These are phyloP conservation scores for Oreortyx pictus DNA, from an alignment of 2,797 vertebrate species.

Conservation along the genomic window DNA sequence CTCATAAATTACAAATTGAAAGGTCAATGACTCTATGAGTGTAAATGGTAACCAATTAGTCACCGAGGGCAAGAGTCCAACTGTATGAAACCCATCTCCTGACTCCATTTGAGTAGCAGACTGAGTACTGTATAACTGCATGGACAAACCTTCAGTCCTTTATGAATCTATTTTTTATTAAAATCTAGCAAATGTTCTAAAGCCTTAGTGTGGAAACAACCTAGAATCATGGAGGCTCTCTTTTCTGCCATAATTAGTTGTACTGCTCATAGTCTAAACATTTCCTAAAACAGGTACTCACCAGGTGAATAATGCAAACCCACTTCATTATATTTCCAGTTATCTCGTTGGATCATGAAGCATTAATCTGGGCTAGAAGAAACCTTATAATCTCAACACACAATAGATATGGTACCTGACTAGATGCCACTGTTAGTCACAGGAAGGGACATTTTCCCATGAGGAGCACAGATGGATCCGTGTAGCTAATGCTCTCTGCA, in stretches of 20 bases:
- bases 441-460: constrained; percentile 45
- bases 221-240: neutral
- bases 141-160: neutral
- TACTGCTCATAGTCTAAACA: neutral
- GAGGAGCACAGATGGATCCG: neutral
- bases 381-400: neutral
- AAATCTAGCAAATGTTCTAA: constrained; percentile 9
- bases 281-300: neutral
- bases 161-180: constrained; percentile 1
- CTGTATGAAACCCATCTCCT: constrained; percentile 27
- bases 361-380: neutral
- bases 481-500: neutral
- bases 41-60: constrained; percentile 43
- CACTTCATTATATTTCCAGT: neutral
- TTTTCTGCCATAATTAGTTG: neutral
- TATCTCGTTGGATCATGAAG: neutral
- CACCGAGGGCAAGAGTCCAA: constrained; percentile 33
- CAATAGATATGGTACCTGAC: neutral
- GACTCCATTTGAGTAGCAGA: constrained; percentile 1
- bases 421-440: neutral
- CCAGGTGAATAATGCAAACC: neutral
- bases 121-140: neutral
- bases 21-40: constrained; percentile 48
- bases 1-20: constrained; percentile 54
- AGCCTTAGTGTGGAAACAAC: neutral